Evolutionary conservation across 2,113 vertebrate genomes (phyloP).

Genomic region (Fulmarus glacialis): DNA sequence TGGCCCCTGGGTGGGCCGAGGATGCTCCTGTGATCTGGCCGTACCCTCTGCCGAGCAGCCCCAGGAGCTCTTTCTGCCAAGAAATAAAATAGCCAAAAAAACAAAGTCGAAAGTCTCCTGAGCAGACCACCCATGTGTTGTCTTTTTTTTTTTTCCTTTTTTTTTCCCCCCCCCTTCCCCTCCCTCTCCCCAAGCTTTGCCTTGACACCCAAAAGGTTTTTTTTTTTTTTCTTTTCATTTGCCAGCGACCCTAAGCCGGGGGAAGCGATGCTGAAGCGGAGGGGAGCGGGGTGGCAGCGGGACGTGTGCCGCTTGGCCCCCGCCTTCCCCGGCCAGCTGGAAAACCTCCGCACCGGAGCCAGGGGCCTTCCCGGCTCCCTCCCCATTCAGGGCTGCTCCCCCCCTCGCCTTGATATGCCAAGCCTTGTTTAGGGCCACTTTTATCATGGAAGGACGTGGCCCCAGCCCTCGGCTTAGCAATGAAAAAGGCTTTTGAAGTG

Average conservation of each 20-base stretch:
- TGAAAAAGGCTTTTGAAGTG: constrained; percentile 30
- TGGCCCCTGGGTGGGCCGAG: constrained; percentile 60
- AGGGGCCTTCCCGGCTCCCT: background rate
- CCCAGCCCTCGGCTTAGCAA: constrained; percentile 11
- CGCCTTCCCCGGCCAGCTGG: background rate
- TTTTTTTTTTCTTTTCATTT: background rate
- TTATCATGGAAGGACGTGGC: background rate
- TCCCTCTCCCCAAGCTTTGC: background rate
- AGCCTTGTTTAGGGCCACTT: constrained; percentile 32
- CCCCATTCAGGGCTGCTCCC: background rate
- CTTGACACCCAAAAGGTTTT: constrained; percentile 18
- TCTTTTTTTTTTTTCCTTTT: background rate
- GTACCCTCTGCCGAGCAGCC: constrained; percentile 25
- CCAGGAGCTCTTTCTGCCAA: constrained; percentile 59
- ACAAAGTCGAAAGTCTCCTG: constrained; percentile 53
- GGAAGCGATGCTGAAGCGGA: background rate
- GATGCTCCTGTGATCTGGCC: constrained; percentile 59
- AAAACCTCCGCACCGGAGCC: background rate
- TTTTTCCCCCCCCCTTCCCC: background rate
- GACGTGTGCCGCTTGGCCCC: background rate
- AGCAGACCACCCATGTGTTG: constrained; percentile 55
- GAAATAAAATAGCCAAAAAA: constrained; percentile 57
- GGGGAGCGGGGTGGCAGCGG: background rate
- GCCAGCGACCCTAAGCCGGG: background rate
- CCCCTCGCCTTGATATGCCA: background rate